These are phyloP conservation scores for Ornithoptera priamus DNA, from an alignment of 2,888 invertebrate genomes.

Conservation along the genomic window DNA sequence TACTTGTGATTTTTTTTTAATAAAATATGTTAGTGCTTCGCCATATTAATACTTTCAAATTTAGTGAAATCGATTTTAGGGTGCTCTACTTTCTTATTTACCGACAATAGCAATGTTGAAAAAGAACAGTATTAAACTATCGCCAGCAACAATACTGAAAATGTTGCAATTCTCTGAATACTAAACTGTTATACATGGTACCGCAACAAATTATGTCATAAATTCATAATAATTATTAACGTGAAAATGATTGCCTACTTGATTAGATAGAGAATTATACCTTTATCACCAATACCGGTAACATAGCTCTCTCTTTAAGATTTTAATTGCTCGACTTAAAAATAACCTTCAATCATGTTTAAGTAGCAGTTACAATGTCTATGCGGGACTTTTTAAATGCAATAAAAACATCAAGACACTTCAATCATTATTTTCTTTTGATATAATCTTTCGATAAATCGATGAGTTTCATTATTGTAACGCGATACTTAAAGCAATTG, in stretches of 20 bases:
- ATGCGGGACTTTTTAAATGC: slow-evolving; percentile 1
- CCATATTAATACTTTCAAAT: too few species aligned
- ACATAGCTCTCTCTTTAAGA: slow-evolving; percentile 2
- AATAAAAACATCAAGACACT: slow-evolving; percentile 12
- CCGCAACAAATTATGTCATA: slow-evolving; percentile 3
- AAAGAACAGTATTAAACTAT: slow-evolving; percentile 6
- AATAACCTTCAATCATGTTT: slow-evolving; percentile 15
- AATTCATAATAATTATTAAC: background rate
- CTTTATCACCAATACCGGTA: slow-evolving; percentile 13
- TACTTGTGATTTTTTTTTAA: too few species aligned
- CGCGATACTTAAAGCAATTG: slow-evolving; percentile 12
- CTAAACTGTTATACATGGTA: slow-evolving; percentile 5
- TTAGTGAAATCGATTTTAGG: background rate
- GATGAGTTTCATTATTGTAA: slow-evolving; percentile 9
- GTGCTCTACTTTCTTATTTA: slow-evolving; percentile 24
- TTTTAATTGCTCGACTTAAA: slow-evolving; percentile 26
- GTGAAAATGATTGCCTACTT: slow-evolving; percentile 7
- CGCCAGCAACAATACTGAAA: background rate
- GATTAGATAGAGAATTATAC: slow-evolving; percentile 27
- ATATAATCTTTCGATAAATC: slow-evolving; percentile 19
- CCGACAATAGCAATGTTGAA: slow-evolving; percentile 13
- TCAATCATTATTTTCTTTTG: slow-evolving; percentile 14
- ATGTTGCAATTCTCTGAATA: background rate
- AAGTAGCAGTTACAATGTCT: slow-evolving; percentile 8
- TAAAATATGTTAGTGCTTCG: too few species aligned